phyloP scores from a whole-genome alignment of 2,797 vertebrate species.

The Sebastes reedi region DNA sequence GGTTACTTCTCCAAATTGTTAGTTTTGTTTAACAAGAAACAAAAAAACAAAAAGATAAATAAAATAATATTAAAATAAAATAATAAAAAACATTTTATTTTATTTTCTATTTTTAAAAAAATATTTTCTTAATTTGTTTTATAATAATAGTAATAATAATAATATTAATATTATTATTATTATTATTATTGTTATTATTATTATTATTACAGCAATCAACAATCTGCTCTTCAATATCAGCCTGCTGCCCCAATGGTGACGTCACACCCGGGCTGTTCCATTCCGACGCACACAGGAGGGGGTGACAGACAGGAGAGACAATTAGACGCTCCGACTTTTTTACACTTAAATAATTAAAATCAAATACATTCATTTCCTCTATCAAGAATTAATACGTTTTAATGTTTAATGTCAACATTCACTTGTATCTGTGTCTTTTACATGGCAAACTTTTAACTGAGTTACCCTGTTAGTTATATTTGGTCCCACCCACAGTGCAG shows the following conservation, averaged over 20 bases:
- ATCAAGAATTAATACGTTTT: accelerated
- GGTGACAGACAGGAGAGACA: accelerated
- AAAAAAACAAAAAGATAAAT: background rate
- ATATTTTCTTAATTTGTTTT: too few relatives aligned
- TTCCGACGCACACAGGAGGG: accelerated
- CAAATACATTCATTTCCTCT: accelerated
- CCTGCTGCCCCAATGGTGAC: constrained; percentile 30
- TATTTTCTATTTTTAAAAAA: background rate
- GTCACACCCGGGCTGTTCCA: constrained; percentile 41
- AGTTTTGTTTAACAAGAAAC: too few relatives aligned
- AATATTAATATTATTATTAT: too few relatives aligned
- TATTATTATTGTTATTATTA: too few relatives aligned
- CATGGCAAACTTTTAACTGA: accelerated
- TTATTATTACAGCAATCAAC: too few relatives aligned
- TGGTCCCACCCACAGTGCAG: background rate
- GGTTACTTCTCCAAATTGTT: too few relatives aligned
- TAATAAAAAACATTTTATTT: background rate
- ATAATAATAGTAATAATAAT: too few relatives aligned
- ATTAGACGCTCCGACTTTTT: accelerated
- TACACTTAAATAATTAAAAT: accelerated
- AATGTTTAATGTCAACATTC: accelerated
- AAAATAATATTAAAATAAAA: background rate
- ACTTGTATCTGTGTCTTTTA: accelerated
- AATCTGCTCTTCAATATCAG: background rate
- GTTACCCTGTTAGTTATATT: background rate